These are phyloP conservation scores for Penaeus indicus DNA, from an alignment of 1,140 invertebrate species.

Conservation along the genomic window DNA sequence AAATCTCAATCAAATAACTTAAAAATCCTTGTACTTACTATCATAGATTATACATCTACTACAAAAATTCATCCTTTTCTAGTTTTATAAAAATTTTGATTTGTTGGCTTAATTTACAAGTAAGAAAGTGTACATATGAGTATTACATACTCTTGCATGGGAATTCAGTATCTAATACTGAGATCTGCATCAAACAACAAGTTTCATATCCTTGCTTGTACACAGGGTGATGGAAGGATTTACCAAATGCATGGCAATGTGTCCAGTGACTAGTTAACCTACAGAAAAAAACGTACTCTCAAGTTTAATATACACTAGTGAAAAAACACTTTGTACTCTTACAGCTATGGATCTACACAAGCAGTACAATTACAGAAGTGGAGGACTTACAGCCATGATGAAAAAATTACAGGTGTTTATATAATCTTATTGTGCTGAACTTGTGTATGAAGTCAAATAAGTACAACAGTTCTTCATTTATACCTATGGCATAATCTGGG, in stretches of 20 bases:
- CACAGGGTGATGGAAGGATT: slow-evolving; percentile 55
- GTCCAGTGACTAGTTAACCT: slow-evolving; percentile 60
- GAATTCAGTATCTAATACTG: slow-evolving; percentile 61
- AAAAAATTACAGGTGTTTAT: slow-evolving; percentile 53
- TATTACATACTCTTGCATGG: slow-evolving; percentile 63
- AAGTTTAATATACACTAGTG: slow-evolving; percentile 43
- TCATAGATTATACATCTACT: slow-evolving; percentile 62
- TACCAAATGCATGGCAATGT: slow-evolving; percentile 54
- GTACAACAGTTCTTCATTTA: slow-evolving; percentile 26
- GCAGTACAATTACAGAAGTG: slow-evolving; percentile 56
- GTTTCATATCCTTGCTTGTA: slow-evolving; percentile 47
- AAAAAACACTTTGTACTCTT: slow-evolving; percentile 60
- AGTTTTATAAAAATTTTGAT: slow-evolving; percentile 59
- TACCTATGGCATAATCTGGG: too few species aligned
- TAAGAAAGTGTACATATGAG: slow-evolving; percentile 54
- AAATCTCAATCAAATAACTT: slow-evolving; percentile 65
- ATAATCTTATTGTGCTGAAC: slow-evolving; percentile 50
- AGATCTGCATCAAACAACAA: slow-evolving; percentile 42
- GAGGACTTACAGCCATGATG: slow-evolving; percentile 57
- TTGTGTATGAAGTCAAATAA: slow-evolving; percentile 47
- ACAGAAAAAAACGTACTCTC: slow-evolving; percentile 55
- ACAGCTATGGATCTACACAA: slow-evolving; percentile 58
- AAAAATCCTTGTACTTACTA: slow-evolving; percentile 64
- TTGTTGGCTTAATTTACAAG: slow-evolving; percentile 61
- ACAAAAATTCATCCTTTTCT: slow-evolving; percentile 56